Percentiles rank a stretch among this genome's conserved stretches.
These are phyloP conservation scores for Bembecia ichneumoniformis DNA, from an alignment of 2,888 invertebrate genomes.

Conservation along the genomic window DNA sequence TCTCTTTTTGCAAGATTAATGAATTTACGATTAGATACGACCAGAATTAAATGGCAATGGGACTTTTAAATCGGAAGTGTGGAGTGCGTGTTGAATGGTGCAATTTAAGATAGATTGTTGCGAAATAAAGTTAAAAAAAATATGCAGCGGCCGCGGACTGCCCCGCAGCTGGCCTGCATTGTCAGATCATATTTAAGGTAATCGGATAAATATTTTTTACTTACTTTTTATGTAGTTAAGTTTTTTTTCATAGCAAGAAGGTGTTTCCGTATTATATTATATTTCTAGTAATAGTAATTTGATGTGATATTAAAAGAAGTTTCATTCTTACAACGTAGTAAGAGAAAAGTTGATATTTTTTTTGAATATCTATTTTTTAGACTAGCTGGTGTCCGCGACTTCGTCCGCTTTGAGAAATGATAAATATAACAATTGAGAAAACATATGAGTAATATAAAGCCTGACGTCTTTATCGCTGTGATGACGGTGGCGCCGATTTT, in stretches of 20 bases:
- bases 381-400: too few species aligned
- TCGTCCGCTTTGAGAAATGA: too few species aligned
- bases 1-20: conserved; percentile 56
- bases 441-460: too few species aligned
- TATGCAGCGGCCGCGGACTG: conserved; percentile 43
- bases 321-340: too few species aligned
- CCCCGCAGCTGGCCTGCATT: conserved; percentile 21
- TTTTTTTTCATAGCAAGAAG: background rate
- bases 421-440: too few species aligned
- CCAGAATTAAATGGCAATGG: conserved; percentile 63
- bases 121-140: conserved; percentile 41
- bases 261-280: background rate
- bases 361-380: too few species aligned
- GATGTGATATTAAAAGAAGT: too few species aligned
- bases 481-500: too few species aligned
- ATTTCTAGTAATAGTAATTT: background rate
- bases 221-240: conserved; percentile 11
- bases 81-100: conserved; percentile 49
- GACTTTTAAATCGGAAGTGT: conserved; percentile 64
- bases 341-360: too few species aligned
- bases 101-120: conserved; percentile 58
- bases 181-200: conserved; percentile 21
- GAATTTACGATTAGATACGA: conserved; percentile 66
- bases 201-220: conserved; percentile 63
- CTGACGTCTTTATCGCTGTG: too few species aligned